Evolutionary conservation across 2,888 invertebrate species (phyloP).

Genomic region (Dinocampus coccinellae): DNA sequence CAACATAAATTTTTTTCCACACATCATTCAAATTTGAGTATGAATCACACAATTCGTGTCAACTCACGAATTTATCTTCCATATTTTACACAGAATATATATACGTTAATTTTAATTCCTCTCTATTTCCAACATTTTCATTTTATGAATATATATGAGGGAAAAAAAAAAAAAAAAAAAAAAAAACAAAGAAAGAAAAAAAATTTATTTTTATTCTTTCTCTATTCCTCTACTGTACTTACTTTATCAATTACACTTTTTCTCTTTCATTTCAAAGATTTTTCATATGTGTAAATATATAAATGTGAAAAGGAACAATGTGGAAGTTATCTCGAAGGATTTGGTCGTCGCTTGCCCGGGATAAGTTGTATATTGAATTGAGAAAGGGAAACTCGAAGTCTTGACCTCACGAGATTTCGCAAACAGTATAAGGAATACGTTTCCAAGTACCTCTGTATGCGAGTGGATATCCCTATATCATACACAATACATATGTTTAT

Average conservation of each 20-base stretch:
- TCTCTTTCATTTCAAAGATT: background rate
- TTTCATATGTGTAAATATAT: background rate
- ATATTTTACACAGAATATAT: too few relatives aligned
- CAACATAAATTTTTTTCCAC: background rate
- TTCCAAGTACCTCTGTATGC: slow-evolving; percentile 4
- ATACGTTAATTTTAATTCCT: too few relatives aligned
- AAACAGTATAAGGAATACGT: background rate
- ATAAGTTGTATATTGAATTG: background rate
- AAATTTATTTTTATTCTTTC: too few relatives aligned
- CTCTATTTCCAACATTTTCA: too few relatives aligned
- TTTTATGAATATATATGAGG: too few relatives aligned
- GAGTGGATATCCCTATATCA: background rate
- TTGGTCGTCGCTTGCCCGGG: background rate
- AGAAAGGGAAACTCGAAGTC: background rate
- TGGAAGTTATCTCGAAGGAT: background rate
- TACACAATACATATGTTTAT: background rate
- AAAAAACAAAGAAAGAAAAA: too few relatives aligned
- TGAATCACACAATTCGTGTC: background rate
- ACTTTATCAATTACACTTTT: too few relatives aligned
- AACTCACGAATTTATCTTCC: background rate
- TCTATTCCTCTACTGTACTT: too few relatives aligned
- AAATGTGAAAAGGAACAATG: background rate
- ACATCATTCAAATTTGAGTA: background rate
- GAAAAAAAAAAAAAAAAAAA: too few relatives aligned
- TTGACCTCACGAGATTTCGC: slow-evolving; percentile 4